Conservation (phyloP, 1,140 invertebrate genomes). For the Calliphora vicina region DNA sequence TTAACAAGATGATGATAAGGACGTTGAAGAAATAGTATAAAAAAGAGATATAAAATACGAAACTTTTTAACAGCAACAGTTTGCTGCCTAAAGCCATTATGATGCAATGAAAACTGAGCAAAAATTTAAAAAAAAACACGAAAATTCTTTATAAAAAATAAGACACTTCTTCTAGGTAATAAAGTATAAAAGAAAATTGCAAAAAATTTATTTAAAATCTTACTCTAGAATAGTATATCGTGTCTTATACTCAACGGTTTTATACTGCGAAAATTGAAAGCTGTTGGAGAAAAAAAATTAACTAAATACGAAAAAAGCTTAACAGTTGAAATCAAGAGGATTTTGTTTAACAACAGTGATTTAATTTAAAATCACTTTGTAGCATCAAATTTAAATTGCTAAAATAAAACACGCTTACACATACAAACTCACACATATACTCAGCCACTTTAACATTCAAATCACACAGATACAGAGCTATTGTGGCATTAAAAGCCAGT, state of each 20-base stretch:
- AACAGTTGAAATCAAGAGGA: neutral
- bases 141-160: neutral
- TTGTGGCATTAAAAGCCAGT: too few species aligned
- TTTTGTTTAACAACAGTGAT: neutral
- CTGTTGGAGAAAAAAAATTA: neutral
- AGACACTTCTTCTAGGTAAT: neutral
- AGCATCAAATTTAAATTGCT: conserved; percentile 14
- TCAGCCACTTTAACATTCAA: neutral
- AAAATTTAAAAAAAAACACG: neutral
- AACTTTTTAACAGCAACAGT: neutral
- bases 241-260: too few species aligned
- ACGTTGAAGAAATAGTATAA: neutral
- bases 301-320: neutral
- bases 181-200: too few species aligned
- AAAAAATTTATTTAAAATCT: too few species aligned
- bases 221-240: too few species aligned
- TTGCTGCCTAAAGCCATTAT: conserved; percentile 9
- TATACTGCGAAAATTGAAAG: neutral
- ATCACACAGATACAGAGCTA: neutral
- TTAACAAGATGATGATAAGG: neutral
- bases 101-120: neutral
- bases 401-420: neutral
- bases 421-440: neutral
- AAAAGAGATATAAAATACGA: neutral
- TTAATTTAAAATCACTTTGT: conserved; percentile 2